phyloP scores from a whole-genome alignment of 2,113 vertebrate genomes.

The Oenanthe melanoleuca region DNA sequence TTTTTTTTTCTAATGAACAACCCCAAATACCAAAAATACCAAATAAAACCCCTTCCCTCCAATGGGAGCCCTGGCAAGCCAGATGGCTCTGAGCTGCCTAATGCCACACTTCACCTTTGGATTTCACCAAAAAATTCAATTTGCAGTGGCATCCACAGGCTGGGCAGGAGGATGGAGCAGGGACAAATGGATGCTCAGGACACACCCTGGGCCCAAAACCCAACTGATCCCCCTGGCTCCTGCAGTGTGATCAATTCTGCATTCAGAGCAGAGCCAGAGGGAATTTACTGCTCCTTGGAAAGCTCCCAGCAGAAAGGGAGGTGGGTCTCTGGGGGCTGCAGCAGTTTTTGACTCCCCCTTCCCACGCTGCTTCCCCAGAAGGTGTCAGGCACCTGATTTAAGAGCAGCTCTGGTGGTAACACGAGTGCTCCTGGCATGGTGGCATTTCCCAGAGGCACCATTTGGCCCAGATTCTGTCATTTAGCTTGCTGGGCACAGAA shows the following conservation, averaged over 20 bases:
- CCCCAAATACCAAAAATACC: not conserved
- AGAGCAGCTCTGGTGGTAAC: not conserved
- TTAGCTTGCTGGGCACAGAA: not conserved
- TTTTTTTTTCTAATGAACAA: not conserved
- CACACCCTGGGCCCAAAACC: not conserved
- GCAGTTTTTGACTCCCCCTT: not conserved
- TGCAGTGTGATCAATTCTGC: slow-evolving; percentile 47
- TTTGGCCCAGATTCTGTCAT: not conserved
- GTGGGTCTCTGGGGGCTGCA: not conserved
- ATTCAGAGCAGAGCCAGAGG: not conserved
- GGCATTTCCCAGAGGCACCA: not conserved
- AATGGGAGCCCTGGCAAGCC: not conserved
- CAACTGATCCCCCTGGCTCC: slow-evolving; percentile 1
- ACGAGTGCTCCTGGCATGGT: not conserved
- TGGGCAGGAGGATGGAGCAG: not conserved
- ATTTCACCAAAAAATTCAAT: not conserved
- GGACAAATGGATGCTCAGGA: not conserved
- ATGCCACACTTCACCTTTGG: not conserved
- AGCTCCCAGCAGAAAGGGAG: slow-evolving; percentile 22
- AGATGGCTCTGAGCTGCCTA: not conserved
- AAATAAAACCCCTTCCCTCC: not conserved
- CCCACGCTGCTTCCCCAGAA: not conserved
- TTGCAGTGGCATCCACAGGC: not conserved
- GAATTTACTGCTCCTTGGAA: slow-evolving; percentile 33
- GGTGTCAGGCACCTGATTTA: not conserved